Percentiles rank a stretch among this genome's conserved stretches.
These are phyloP conservation scores for Macquaria ambigua DNA, from an alignment of 2,113 vertebrate genomes.

Conservation along the genomic window DNA sequence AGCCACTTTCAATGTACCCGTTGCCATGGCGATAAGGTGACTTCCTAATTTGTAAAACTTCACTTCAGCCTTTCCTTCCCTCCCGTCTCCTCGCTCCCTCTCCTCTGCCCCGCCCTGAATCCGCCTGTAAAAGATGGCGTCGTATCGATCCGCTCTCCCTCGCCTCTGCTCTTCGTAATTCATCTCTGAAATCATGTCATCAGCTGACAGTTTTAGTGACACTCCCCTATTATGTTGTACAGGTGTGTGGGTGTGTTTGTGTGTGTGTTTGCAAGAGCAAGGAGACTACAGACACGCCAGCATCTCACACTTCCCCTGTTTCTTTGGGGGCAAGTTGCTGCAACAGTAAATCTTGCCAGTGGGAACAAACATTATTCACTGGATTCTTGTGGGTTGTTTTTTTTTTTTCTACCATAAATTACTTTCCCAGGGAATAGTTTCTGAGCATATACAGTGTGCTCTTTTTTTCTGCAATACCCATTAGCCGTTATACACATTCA, in stretches of 20 bases:
- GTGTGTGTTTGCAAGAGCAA: not conserved
- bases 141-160: not conserved
- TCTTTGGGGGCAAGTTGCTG: not conserved
- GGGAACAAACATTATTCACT: conserved; percentile 15
- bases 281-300: not conserved
- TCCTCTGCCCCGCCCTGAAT: not conserved
- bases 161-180: conserved; percentile 10
- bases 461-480: not conserved
- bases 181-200: conserved; percentile 5
- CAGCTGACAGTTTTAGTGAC: conserved; percentile 1
- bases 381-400: not conserved
- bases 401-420: not conserved
- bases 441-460: not conserved
- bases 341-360: not conserved
- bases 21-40: conserved; percentile 20
- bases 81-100: not conserved
- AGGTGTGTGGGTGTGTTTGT: conserved; percentile 18
- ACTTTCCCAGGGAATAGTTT: not conserved
- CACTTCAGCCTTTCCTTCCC: not conserved
- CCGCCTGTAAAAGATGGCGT: not conserved
- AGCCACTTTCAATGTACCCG: not conserved
- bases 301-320: not conserved
- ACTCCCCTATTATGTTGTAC: not conserved
- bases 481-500: not conserved
- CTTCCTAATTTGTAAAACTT: not conserved